Evolutionary conservation across 2,888 invertebrate species (phyloP).

Genomic region (Torymus texanus): DNA sequence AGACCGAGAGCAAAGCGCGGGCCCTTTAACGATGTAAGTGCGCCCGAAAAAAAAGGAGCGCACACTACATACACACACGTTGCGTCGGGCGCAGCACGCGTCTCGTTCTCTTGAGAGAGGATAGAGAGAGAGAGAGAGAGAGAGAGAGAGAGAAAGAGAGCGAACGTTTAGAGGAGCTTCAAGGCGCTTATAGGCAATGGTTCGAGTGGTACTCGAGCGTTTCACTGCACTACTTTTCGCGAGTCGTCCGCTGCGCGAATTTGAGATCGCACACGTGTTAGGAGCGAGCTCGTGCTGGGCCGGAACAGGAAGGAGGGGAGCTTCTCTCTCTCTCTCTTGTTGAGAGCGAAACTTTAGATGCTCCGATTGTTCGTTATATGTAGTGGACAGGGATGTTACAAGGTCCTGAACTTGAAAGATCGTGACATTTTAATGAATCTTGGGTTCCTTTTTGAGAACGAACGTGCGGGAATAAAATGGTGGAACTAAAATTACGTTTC

Average conservation of each 20-base stretch:
- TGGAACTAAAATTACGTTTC: too few relatives aligned
- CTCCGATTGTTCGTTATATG: not conserved
- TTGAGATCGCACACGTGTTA: constrained; percentile 28
- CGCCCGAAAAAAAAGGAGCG: too few relatives aligned
- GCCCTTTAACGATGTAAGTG: constrained; percentile 15
- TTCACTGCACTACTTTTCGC: constrained; percentile 47
- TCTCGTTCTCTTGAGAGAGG: not conserved
- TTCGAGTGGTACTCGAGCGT: constrained; percentile 27
- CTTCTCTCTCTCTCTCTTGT: too few relatives aligned
- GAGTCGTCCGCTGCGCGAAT: constrained; percentile 15
- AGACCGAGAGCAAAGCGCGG: constrained; percentile 14
- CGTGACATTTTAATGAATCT: too few relatives aligned
- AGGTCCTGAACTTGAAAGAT: too few relatives aligned
- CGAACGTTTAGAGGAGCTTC: not conserved
- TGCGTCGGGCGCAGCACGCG: not conserved
- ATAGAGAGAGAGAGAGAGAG: not conserved
- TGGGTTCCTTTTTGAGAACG: too few relatives aligned
- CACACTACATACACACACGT: not conserved
- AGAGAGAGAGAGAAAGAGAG: not conserved
- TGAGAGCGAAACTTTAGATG: constrained; percentile 35
- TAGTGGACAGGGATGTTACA: not conserved
- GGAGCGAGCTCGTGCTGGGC: constrained; percentile 12
- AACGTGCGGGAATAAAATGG: too few relatives aligned
- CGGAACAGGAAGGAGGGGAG: constrained; percentile 24
- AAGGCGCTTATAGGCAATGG: constrained; percentile 2